Evolutionary conservation across 2,888 invertebrate species (phyloP), one percentile per base, ranked within the genome.

Genomic region (Acrobasis repandana): DNA sequence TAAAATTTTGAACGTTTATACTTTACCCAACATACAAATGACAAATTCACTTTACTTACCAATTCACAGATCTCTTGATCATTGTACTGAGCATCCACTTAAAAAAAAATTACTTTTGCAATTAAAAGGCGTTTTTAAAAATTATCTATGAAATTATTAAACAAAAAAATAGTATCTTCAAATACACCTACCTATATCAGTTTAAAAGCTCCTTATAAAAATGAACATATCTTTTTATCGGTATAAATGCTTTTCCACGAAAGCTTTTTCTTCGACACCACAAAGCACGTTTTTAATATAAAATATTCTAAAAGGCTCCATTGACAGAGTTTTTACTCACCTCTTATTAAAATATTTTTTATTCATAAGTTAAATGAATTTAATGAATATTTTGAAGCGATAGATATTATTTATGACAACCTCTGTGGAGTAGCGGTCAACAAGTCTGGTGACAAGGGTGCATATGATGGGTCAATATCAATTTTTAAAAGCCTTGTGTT

Each of bases 241-340:
- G 38, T 14, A 38, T 38, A 38, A 16, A 18, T 10, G 28, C 51
- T 18, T 38, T 38, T 54, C 8, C 16, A 38, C 16, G 54, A 52
- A 54, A 54, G 54, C 54, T 50, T 18, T 49, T 49, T 50, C 50
- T 38, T 38, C 52, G 36, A n/a, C 38, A 38, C 16, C 20, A 38
- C 38, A 54, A 54, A 54, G 54, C 18, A 38, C 20, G 38, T 38
- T 54, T 54, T 38, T 54, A 38, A 20, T 54, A 38, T 43, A 38
- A 18, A 38, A 54, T 52, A 54, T 54, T 54, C 20, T 54, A 38
- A 38, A 54, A 34, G 14, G 33, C 49, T 20, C 18, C 18, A 16
- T 2, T 49, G 49, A 49, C 20, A 49, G 11, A 18, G 18, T 20
- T 49, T 49, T 20, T 11, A 49, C 14, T 43, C 18, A 9, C 18